Evolutionary conservation across 2,888 invertebrate species (phyloP), one percentile per base, ranked within the genome.

Genomic region (Tenthredo notha): DNA sequence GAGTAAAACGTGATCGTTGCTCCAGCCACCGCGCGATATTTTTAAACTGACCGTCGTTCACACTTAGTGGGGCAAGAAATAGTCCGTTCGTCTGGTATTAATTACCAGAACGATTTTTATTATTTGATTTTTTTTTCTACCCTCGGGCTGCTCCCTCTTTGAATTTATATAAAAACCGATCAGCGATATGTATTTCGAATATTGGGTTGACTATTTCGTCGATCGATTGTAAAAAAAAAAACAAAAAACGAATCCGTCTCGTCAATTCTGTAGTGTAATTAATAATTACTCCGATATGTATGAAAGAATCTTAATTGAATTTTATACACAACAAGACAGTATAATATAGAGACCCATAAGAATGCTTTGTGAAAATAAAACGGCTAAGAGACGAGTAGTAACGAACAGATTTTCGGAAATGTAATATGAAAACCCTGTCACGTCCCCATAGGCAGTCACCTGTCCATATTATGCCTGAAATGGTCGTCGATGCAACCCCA

Each of bases 401-500:
- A 72, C 2, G 4, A 43, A 21, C 43, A 9, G 72, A 72, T 72
- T 43, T 10, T 29, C 25, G 77, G 2, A 50, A 25, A 80, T 18
- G 40, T 6, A 25, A 40, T 80, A 80, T 54, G 21, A 29, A 61
- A 80, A 80, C 54, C 43, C 61, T 12, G 21, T 80, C 80, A 61
- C 80, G 80, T 80, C 29, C 80, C 61, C 80, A 37, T 54, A 65
- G 58, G 80, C 61, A 61, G 58, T 80, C 61, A 80, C 80, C 80
- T 80, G 80, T 80, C 61, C 80, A 61, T 80, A 77, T 37, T 80
- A 50, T 9, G 61, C 61, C 61, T 61, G 80, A 43, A 65, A 80
- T 65, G 10, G 40, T 54, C n/a, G 65, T 61, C 37, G 40, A 65
- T 40, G 61, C 3, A n/a, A 61, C 40, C 61, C 65, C 80, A 58